A percentile compares a stretch with the other conserved stretches of the same genome.
phyloP scores from a whole-genome alignment of 2,797 vertebrate species.

The Pseudomugil gertrudae region DNA sequence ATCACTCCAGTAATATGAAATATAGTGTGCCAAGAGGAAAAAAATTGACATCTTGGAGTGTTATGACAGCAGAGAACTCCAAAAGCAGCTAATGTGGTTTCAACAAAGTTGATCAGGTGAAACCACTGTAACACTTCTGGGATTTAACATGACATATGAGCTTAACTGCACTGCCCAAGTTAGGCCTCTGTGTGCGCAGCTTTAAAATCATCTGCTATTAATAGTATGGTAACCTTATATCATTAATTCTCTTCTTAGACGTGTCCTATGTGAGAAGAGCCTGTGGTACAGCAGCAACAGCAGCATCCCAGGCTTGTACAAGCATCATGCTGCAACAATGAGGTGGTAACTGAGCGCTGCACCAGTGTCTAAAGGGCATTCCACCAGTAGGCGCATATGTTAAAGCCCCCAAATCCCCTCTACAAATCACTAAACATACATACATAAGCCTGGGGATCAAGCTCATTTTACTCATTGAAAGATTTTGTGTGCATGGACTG shows the following conservation, averaged over 20 bases:
- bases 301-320: conserved; percentile 42
- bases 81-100: conserved; percentile 63
- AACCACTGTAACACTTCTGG: conserved; percentile 57
- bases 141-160: conserved; percentile 64
- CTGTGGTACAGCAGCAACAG: conserved; percentile 46
- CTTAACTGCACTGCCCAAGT: conserved; percentile 42
- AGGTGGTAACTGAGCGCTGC: conserved; percentile 53
- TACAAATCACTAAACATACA: conserved; percentile 83
- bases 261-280: conserved; percentile 42
- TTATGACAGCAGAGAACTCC: conserved; percentile 60
- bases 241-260: conserved; percentile 49
- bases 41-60: conserved; percentile 48
- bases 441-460: conserved; percentile 78
- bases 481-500: conserved; percentile 62
- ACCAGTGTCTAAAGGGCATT: conserved; percentile 67
- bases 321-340: conserved; percentile 50
- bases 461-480: conserved; percentile 75
- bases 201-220: conserved; percentile 63
- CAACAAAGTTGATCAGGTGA: conserved; percentile 62
- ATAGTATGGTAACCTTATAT: conserved; percentile 62
- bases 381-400: conserved; percentile 70
- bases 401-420: conserved; percentile 79
- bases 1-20: conserved; percentile 48
- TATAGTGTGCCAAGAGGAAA: conserved; percentile 36
- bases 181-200: conserved; percentile 34